A percentile compares a stretch with the other conserved stretches of the same genome.
Conservation (phyloP, 1,140 invertebrate species). For the Drosophila prosaltans region DNA sequence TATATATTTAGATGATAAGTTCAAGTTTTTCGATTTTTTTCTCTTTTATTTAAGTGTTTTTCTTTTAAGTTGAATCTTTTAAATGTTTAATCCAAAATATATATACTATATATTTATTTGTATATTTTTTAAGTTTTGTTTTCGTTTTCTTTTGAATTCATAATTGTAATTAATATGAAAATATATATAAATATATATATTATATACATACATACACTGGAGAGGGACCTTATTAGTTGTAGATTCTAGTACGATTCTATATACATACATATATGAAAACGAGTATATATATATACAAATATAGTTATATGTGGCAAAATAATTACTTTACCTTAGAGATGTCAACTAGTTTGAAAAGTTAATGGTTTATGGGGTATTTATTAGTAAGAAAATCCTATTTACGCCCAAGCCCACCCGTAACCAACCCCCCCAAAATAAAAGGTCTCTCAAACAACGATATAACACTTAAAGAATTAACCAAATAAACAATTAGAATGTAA, state of each 20-base stretch:
- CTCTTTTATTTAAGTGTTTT: conserved; percentile 37
- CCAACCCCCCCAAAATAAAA: conserved; percentile 39
- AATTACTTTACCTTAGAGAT: conserved; percentile 22
- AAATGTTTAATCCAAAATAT: conserved; percentile 37
- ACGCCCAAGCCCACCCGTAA: conserved; percentile 3
- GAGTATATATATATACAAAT: conserved; percentile 33
- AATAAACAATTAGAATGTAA: conserved; percentile 36
- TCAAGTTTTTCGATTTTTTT: conserved; percentile 13
- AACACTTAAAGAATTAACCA: conserved; percentile 51
- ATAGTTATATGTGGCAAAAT: conserved; percentile 38
- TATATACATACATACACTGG: conserved; percentile 58
- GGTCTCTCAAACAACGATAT: conserved; percentile 78
- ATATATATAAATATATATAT: conserved; percentile 20
- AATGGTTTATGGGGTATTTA: conserved; percentile 1
- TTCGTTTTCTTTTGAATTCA: conserved; percentile 45
- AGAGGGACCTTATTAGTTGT: conserved; percentile 80
- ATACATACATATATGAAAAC: conserved; percentile 4
- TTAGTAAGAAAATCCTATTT: conserved; percentile 61
- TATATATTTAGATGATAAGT: conserved; percentile 40
- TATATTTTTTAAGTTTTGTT: conserved; percentile 27
- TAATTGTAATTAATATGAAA: conserved; percentile 29
- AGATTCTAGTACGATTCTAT: conserved; percentile 49
- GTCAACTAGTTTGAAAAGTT: background rate
- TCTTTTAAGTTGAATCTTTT: conserved; percentile 17
- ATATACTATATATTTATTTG: conserved; percentile 47